Evolutionary conservation across 1,140 invertebrate genomes (phyloP), one percentile per base, ranked within the genome.

Genomic region (Venturia canescens): DNA sequence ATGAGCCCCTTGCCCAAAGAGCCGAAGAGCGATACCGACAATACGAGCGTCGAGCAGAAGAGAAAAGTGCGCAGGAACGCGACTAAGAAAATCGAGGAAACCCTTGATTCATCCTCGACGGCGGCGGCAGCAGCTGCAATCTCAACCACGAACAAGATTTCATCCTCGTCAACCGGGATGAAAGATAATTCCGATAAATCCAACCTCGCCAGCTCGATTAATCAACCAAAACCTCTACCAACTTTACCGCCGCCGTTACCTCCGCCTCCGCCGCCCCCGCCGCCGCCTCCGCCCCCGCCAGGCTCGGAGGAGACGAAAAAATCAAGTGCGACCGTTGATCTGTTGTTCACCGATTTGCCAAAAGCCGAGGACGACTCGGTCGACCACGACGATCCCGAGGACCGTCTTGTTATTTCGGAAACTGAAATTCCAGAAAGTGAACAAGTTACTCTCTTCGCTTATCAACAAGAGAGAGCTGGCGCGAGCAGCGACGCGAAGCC

Each of bases 171-270:
- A 11, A 31, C 67, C 13, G 21, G 70, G 0, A 75, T 63, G 89
- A 93, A 81, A 29, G 92, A 93, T 83, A 90, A 90, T 0, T 93
- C 93, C 76, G 93, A 93, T 84, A 94, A 94, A 83, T 76, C 93
- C 16, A 90, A 91, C 67, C 91, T 92, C 66, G 90, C 88, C 4
- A 89, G 92, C 0, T 85, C 90, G 29, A 80, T 84, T 23, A 85
- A 74, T 81, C 84, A 86, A 48, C 21, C 23, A 11, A 80, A 89
- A 81, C 80, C 82, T 34, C 34, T 78, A 53, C 72, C 72, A 29
- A 76, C 11, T 16, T 34, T 70, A 38, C 34, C 72, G 7, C 48
- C 50, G 53, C 60, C 66, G 57, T 23, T 71, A 16, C 27, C 44
- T 27, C 57, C 78, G n/a, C 31, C 63, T 53, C 27, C 71, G 34